These are phyloP conservation scores for Penaeus indicus DNA, from an alignment of 1,140 invertebrate species.

Conservation along the genomic window DNA sequence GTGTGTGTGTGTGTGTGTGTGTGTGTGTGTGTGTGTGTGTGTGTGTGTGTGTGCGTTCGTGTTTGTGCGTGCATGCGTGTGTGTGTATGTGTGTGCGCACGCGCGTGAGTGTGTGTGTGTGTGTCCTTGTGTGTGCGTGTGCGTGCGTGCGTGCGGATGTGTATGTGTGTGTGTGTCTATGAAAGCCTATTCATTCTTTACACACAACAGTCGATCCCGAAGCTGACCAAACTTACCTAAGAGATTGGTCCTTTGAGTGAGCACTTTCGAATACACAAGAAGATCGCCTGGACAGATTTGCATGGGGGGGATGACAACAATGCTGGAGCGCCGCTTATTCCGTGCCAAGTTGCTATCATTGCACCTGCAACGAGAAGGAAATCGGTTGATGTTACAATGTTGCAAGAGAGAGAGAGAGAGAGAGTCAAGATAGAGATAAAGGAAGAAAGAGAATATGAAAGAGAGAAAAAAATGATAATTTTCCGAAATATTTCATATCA, in stretches of 20 bases:
- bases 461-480: not conserved
- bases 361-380: conserved; percentile 50
- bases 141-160: not conserved
- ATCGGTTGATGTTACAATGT: not conserved
- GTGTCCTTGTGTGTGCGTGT: not conserved
- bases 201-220: not conserved
- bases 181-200: no score
- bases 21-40: not conserved
- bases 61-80: not conserved
- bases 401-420: conserved; percentile 26
- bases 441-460: not conserved
- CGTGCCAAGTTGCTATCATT: conserved; percentile 61
- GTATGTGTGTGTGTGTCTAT: not conserved
- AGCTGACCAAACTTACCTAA: conserved; percentile 68
- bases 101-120: not conserved
- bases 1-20: not conserved
- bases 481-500: no score
- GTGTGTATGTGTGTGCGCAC: not conserved
- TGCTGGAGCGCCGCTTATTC: conserved; percentile 71
- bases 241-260: conserved; percentile 72
- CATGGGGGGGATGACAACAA: conserved; percentile 75
- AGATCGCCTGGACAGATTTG: conserved; percentile 75
- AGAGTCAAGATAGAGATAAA: conserved; percentile 10
- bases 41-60: not conserved
- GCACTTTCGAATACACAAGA: conserved; percentile 74